Percentiles rank a stretch among this genome's conserved stretches.
Evolutionary conservation across 2,113 vertebrate genomes (phyloP).

Genomic region (Anseranas semipalmata): DNA sequence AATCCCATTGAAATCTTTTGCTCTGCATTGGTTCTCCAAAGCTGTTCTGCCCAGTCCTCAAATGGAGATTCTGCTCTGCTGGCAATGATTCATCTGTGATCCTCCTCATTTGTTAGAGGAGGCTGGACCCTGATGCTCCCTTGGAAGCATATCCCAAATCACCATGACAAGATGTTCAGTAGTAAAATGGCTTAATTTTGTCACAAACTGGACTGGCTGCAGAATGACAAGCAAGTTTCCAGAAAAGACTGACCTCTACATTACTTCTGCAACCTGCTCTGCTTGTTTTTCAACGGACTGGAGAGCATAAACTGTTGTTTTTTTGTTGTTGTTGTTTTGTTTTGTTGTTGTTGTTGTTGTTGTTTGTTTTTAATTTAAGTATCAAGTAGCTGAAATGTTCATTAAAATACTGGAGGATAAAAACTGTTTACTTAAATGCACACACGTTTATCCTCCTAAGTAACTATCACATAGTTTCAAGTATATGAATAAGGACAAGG

Average conservation of each 20-base stretch:
- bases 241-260: background rate
- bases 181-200: background rate
- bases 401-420: background rate
- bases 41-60: background rate
- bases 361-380: background rate
- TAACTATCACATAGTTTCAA: background rate
- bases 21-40: background rate
- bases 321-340: no score
- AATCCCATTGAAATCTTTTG: background rate
- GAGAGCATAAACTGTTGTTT: background rate
- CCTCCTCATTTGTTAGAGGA: background rate
- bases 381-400: background rate
- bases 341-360: no score
- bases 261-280: background rate
- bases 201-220: background rate
- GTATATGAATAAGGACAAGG: background rate
- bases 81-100: background rate
- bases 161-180: background rate
- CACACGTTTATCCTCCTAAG: background rate
- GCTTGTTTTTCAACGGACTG: background rate
- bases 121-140: background rate
- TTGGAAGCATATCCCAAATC: background rate
- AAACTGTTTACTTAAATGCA: background rate
- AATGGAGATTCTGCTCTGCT: background rate
- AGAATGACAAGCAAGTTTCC: background rate